Percentiles rank a stretch among this genome's conserved stretches.
phyloP scores from a whole-genome alignment of 2,113 vertebrate genomes.

The Carettochelys insculpta region DNA sequence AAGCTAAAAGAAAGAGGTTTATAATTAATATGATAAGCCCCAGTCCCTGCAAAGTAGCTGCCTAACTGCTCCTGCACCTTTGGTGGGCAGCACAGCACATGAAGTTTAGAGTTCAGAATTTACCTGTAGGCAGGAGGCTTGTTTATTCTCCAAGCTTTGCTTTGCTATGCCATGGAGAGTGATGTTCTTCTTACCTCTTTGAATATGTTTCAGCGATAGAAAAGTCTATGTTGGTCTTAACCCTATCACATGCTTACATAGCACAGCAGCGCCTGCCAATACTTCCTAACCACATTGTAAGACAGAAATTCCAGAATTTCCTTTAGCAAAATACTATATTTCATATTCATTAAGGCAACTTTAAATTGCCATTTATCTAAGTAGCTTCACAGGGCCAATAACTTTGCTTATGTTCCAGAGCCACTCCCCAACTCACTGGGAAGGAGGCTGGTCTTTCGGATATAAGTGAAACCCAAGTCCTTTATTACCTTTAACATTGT shows the following conservation, averaged over 20 bases:
- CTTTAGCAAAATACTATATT: neutral
- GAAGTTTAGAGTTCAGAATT: neutral
- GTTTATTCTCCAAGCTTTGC: neutral
- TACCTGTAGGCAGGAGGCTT: neutral
- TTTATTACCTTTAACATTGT: neutral
- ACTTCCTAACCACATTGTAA: neutral
- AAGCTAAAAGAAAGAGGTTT: neutral
- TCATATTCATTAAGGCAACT: neutral
- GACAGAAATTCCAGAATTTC: neutral
- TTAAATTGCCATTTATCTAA: neutral
- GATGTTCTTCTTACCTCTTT: neutral
- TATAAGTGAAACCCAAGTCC: neutral
- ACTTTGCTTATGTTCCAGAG: neutral
- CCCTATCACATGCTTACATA: neutral
- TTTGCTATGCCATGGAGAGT: neutral
- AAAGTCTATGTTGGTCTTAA: neutral
- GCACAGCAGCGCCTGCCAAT: neutral
- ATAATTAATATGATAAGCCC: neutral
- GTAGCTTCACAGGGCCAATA: neutral
- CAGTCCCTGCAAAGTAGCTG: neutral
- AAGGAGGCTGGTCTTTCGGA: neutral
- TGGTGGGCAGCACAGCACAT: neutral
- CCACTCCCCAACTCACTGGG: fast-evolving
- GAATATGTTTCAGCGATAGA: neutral
- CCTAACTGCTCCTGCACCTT: neutral